Base-by-base conservation (phyloP, 2,888 invertebrate genomes). In the Chymomyza amoena region DNA sequence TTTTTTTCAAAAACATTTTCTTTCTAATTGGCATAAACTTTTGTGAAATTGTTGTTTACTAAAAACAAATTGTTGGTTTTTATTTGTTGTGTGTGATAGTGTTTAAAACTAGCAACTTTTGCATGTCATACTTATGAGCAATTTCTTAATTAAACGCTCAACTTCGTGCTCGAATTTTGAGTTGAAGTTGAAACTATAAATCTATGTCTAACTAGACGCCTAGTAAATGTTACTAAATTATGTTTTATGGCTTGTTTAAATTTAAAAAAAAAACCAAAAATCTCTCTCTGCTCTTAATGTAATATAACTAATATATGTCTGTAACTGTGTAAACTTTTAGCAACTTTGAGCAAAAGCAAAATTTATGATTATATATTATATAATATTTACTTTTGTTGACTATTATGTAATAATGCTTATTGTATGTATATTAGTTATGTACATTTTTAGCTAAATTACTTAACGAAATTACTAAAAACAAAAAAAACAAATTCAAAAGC, bases 361-460 rank as follows among this genome's bases (percentile, higher is more conserved):
- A 54, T 5, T 54, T 54, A 54, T 54, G 9, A 54, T 20, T 68
- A 70, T 75, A 62, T 28, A 69, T 69, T 75, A 70, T 75, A 77
- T 69, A 74, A 81, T 79, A 81, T 82, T 77, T 88, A 87, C 80
- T 83, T 87, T 87, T 89, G 89, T 87, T 89, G 89, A 89, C 88
- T 87, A 87, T 89, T 87, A 87, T 75, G 83, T 83, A 78, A 89
- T 80, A 80, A 75, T 83, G 88, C 89, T 88, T 78, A 79, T 79
- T 89, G 80, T 89, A 68, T 57, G 25, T 39, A 78, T 81, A 87
- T 87, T 84, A 84, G 85, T 86, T 89, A 75, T 80, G 79, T 82
- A 85, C 64, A 79, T 81, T 86, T 73, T 73, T 80, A 79, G 73
- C 79, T 76, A 75, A 77, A 77, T 69, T 73, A 72, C 62, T 60